phyloP scores from a whole-genome alignment of 1,140 invertebrate species.

The Psix sp. region DNA sequence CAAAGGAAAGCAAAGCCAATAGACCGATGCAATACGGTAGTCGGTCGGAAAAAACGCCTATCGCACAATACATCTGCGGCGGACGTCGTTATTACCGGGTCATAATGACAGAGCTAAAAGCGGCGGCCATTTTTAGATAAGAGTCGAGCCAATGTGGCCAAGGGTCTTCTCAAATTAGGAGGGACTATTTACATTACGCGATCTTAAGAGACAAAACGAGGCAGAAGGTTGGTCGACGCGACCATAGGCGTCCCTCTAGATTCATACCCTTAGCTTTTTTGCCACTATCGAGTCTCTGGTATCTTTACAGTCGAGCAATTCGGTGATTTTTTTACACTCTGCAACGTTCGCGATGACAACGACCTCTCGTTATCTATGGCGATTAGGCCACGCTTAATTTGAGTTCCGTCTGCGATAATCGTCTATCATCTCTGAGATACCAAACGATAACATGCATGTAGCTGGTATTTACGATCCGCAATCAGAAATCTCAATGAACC shows the following conservation, averaged over 20 bases:
- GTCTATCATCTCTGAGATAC: constrained; percentile 7
- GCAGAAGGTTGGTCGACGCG: constrained; percentile 1
- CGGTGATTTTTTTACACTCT: constrained; percentile 47
- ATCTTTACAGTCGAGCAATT: constrained; percentile 28
- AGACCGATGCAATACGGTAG: constrained; percentile 43
- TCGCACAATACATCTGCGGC: constrained; percentile 45
- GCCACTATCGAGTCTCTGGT: constrained; percentile 31
- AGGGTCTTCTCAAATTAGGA: constrained; percentile 67
- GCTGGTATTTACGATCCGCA: too few species aligned
- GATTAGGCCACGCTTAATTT: constrained; percentile 31
- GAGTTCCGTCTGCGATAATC: constrained; percentile 15
- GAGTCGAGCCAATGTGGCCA: constrained; percentile 59
- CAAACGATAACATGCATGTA: background rate
- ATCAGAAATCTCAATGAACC: too few species aligned
- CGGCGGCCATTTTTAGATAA: constrained; percentile 66
- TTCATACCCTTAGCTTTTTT: constrained; percentile 38
- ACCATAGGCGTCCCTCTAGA: constrained; percentile 26
- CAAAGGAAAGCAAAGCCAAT: constrained; percentile 34
- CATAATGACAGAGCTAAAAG: constrained; percentile 53
- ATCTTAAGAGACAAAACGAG: constrained; percentile 43
- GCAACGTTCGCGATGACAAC: constrained; percentile 42
- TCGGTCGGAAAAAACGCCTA: constrained; percentile 41
- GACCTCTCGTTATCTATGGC: constrained; percentile 33
- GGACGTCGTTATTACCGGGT: constrained; percentile 45
- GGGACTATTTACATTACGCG: constrained; percentile 70